Conservation (phyloP, 2,888 invertebrate species). For the Copidosoma aretas region DNA sequence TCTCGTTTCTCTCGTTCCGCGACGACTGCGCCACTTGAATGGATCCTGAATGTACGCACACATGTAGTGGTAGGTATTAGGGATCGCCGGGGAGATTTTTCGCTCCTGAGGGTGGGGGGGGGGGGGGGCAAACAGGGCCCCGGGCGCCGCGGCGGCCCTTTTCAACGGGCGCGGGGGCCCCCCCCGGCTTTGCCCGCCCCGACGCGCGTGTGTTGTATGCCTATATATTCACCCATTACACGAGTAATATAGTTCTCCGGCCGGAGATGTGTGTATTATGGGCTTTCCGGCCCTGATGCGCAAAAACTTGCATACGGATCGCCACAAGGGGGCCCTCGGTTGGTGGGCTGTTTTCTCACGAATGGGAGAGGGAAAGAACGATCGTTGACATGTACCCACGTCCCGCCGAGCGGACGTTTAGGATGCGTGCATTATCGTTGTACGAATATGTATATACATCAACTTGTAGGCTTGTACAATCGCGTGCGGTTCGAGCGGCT, state of each 20-base stretch:
- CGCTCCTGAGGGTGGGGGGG: too few relatives aligned
- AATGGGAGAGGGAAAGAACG: not conserved
- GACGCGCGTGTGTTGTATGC: too few relatives aligned
- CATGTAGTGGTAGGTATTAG: too few relatives aligned
- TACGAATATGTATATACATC: too few relatives aligned
- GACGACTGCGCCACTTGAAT: slow-evolving; percentile 59
- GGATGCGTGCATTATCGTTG: not conserved
- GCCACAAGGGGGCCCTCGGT: not conserved
- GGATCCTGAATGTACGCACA: slow-evolving; percentile 52
- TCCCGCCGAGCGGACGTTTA: too few relatives aligned
- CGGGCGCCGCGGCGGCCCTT: slow-evolving; percentile 44
- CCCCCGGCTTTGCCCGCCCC: not conserved
- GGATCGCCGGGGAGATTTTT: too few relatives aligned
- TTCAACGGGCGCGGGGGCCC: slow-evolving; percentile 19
- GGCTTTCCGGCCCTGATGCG: too few relatives aligned
- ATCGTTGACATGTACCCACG: not conserved
- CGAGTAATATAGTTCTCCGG: slow-evolving; percentile 1
- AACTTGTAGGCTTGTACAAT: not conserved
- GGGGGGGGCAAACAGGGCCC: slow-evolving; percentile 45
- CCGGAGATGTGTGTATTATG: too few relatives aligned
- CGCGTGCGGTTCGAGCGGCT: slow-evolving; percentile 3
- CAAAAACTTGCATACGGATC: too few relatives aligned
- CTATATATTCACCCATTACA: too few relatives aligned
- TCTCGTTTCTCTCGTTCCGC: not conserved
- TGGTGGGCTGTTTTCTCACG: not conserved